A percentile compares a stretch with the other conserved stretches of the same genome.
phyloP scores from a whole-genome alignment of 23 tunicate genomes.

The Ciona savignyi region DNA sequence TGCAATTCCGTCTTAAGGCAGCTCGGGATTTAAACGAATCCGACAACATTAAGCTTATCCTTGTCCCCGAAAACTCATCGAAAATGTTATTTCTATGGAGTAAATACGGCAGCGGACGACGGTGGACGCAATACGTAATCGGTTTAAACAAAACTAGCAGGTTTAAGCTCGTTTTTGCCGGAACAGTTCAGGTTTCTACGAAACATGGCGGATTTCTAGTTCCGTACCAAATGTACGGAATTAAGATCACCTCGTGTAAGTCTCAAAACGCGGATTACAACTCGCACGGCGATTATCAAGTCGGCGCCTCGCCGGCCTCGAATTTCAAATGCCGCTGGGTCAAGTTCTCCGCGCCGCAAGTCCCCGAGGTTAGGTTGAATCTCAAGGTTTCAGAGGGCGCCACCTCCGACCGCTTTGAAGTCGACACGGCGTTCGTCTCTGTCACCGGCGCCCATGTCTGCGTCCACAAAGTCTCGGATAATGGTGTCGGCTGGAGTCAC shows the following conservation, averaged over 20 bases:
- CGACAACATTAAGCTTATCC: not conserved
- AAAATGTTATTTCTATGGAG: not conserved
- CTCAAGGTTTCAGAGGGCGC: not conserved
- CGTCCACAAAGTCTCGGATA: not conserved
- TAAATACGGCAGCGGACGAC: not conserved
- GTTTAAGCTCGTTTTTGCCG: not conserved
- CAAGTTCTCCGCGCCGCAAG: not conserved
- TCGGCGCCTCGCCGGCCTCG: slow-evolving; percentile 7
- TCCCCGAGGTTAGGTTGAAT: not conserved
- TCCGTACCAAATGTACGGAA: not conserved
- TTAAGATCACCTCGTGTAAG: not conserved
- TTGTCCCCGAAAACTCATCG: not conserved
- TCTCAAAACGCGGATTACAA: not conserved
- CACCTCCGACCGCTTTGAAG: not conserved
- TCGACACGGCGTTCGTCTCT: slow-evolving; percentile 3
- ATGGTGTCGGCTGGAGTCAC: slow-evolving; percentile 6
- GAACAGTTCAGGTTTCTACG: not conserved
- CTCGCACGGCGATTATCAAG: not conserved
- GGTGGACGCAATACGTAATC: not conserved
- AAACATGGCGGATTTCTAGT: not conserved
- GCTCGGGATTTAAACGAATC: not conserved
- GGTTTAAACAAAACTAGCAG: not conserved
- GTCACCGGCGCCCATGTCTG: slow-evolving; percentile 8
- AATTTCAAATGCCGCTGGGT: slow-evolving; percentile 9
- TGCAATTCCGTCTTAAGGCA: not conserved